Evolutionary conservation across 2,888 invertebrate genomes (phyloP), one percentile per base, ranked within the genome.

Genomic region (Blera fallax): DNA sequence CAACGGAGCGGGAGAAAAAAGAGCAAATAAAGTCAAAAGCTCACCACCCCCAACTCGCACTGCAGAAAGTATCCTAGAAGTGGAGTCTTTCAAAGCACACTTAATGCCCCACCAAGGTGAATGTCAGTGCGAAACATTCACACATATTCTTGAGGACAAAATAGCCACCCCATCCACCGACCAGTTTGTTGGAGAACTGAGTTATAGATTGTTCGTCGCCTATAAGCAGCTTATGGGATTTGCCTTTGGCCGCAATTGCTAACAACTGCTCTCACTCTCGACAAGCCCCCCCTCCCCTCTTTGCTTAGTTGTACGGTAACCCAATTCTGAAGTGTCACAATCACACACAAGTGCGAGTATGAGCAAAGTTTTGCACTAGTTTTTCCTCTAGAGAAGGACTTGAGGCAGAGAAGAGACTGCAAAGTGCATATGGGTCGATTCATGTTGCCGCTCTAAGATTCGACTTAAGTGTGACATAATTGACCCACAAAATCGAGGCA

Each of bases 261-360:
- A 74, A 74, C 73, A 84, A 80, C 67, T 74, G 56, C 62, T 60
- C 60, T 37, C 43, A 45, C 45, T 24, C 37, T 32, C 43, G 24
- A 32, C 50, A 21, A 29, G 56, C 58, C 2, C 5, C 6, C 21
- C n/a, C 14, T 27, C 10, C 18, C 7, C 14, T 21, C 10, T 1
- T 18, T 2, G n/a, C 14, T 16, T 10, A 1, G 50, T 24, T 52
- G 67, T 76, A 67, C 29, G 81, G 60, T 67, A 81, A 85, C 85
- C 85, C 81, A 85, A 85, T 80, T 81, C 76, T 72, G 58, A 85
- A 85, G 85, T 81, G 72, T 77, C 85, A 76, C 85, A 85, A 67
- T 81, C 74, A 48, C 76, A 76, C 60, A 37, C 52, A 58, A 70
- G 62, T 45, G 43, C 65, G 43, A 69, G 80, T 72, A 54, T 60